These are phyloP conservation scores for Theristus sp. DNA, from an alignment of 2,888 invertebrate species.

Conservation along the genomic window DNA sequence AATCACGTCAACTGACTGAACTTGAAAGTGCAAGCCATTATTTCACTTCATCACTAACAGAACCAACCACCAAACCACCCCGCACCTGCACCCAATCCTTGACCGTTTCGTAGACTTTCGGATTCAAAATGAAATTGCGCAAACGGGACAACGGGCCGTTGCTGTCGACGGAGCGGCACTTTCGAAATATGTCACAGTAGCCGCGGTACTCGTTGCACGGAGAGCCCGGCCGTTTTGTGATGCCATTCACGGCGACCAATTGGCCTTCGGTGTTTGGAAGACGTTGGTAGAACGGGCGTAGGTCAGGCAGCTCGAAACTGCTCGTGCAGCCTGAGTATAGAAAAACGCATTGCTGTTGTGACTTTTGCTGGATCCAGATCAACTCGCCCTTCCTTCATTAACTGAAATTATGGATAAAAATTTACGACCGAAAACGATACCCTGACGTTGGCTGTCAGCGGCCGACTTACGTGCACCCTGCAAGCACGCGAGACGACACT, in stretches of 20 bases:
- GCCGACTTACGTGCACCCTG: too few species aligned
- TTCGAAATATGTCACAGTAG: constrained; percentile 96
- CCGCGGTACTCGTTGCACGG: constrained; percentile 82
- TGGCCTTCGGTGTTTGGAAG: not conserved
- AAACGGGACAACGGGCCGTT: constrained; percentile 89
- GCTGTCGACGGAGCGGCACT: constrained; percentile 93
- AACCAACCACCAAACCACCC: too few species aligned
- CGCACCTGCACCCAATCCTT: constrained; percentile 6
- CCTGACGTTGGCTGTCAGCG: too few species aligned
- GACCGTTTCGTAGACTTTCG: constrained; percentile 66
- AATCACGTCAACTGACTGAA: too few species aligned
- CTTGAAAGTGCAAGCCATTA: too few species aligned
- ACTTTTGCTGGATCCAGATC: too few species aligned
- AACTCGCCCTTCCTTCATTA: too few species aligned
- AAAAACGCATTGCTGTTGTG: too few species aligned
- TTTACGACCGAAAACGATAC: too few species aligned
- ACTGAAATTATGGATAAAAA: too few species aligned
- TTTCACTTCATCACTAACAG: too few species aligned
- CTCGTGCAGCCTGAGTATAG: constrained; percentile 24
- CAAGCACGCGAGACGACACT: constrained; percentile 85
- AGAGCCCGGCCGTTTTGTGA: constrained; percentile 55
- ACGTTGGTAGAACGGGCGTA: constrained; percentile 2
- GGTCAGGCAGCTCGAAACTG: constrained; percentile 18
- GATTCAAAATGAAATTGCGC: constrained; percentile 81
- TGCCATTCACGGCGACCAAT: not conserved